Base-by-base conservation (phyloP, 2,888 invertebrate species). In the Pseudoips prasinana region DNA sequence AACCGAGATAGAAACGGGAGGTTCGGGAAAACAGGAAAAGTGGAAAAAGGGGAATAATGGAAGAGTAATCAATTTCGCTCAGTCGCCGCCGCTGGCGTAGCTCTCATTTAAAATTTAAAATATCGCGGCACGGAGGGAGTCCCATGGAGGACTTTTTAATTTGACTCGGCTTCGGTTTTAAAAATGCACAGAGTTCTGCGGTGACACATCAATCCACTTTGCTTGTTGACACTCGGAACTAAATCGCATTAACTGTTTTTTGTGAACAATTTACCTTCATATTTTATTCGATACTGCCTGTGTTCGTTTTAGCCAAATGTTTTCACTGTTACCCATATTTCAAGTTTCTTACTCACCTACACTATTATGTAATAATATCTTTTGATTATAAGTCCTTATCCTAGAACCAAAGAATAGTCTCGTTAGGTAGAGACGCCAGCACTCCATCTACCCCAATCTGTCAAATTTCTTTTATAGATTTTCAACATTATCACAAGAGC, bases 51-150 rank as follows among this genome's bases (percentile, higher is more conserved):
- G 83, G 84, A 85, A 87, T 87, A 87, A 87, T 87, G 76, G 83
- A 78, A 78, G 83, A 86, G 87, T 87, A 88, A 88, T 88, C 88
- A 88, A 88, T 88, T 87, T 86, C 80, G 81, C 77, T 80, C 84
- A 84, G 85, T 82, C 79, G 78, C 69, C 76, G 78, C 74, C 75
- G 77, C 71, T 78, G 76, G 79, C 80, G 76, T 76, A 72, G 76
- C 76, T 75, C 83, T 82, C 84, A 86, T 85, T 89, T 85, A 82
- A 83, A 84, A 79, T 85, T 85, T 78, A 88, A 88, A 89, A 85
- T 82, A 84, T 82, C 79, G 77, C 66, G 64, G 72, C 70, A 72
- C 67, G 64, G 65, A 71, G 77, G 79, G 58, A 76, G 76, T 71
- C 64, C 71, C 69, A 48, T 72, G 75, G 82, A 84, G 80, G 81